Base-by-base conservation (phyloP, 2,888 invertebrate genomes). In the Drosophila birchii region DNA sequence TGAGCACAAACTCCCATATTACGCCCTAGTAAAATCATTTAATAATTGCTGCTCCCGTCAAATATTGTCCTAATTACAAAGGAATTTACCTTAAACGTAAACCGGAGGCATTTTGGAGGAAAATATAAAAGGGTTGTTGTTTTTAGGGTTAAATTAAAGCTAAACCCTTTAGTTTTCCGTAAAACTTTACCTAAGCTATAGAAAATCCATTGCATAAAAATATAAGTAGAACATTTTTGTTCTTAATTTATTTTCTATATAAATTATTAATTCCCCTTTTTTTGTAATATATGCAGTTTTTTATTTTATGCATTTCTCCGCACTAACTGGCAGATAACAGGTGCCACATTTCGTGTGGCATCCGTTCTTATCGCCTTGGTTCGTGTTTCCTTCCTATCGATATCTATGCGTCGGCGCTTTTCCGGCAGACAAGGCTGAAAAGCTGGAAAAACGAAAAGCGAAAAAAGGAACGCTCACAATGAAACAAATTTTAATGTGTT, bases 401-500 rank as follows among this genome's bases (percentile, higher is more conserved):
- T 67, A 68, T 53, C 59, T 53, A 36, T 45, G 51, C 49, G 51
- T 41, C 68, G 53, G 59, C 41, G 18, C 44, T 51, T 67, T 57
- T 67, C 68, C 67, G 67, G 67, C 58, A 29, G 23, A 36, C 18
- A 51, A 58, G 45, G 45, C 36, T n/a, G 39, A 43, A 43, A 45
- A 38, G 58, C 38, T 58, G 59, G 32, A 51, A 66, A 62, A 38
- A n/a, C 44, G 45, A 34, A 29, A 39, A 62, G 23, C 56, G 60
- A 44, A 44, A 14, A 23, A 16, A 26, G 26, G 20, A 38, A 43
- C 39, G 26, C 57, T 49, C 56, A 68, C 67, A 68, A 67, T 43
- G 64, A 47, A 67, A 64, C 81, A 67, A 78, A 75, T 80, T 88
- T 89, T 88, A 88, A 88, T 88, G 88, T 82, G 89, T 88, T 88